A percentile compares a stretch with the other conserved stretches of the same genome.
Conservation (phyloP, 2,797 vertebrate species). For the Mastacembelus armatus region DNA sequence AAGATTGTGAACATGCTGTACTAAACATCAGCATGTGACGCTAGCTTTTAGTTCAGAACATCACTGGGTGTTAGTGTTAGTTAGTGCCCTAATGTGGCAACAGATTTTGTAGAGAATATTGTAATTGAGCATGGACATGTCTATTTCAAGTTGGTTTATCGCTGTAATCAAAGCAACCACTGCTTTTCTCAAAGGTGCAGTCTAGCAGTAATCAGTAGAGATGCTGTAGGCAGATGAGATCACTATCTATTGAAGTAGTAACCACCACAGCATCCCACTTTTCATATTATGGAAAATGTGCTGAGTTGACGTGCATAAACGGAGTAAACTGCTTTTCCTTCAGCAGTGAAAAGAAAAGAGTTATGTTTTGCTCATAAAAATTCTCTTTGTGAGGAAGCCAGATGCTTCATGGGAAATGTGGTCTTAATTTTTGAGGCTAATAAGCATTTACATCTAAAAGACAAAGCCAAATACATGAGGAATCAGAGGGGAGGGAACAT, state of each 20-base stretch:
- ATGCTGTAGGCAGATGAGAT: constrained; percentile 28
- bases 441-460: neutral
- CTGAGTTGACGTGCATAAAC: constrained; percentile 3
- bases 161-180: neutral
- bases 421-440: neutral
- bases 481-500: constrained; percentile 33
- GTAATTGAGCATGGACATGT: neutral
- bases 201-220: constrained; percentile 27
- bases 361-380: no score
- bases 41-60: no score
- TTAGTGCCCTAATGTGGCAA: neutral
- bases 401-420: neutral
- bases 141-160: neutral
- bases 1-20: no score
- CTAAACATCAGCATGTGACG: no score
- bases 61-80: no score
- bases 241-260: neutral
- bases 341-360: no score
- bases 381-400: neutral
- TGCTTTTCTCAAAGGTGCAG: constrained; percentile 18
- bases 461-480: constrained; percentile 26
- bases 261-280: neutral
- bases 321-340: neutral
- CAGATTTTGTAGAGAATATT: constrained; percentile 7
- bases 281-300: neutral